Evolutionary conservation across 2,113 vertebrate species (phyloP).

Genomic region (Symphodus melops): DNA sequence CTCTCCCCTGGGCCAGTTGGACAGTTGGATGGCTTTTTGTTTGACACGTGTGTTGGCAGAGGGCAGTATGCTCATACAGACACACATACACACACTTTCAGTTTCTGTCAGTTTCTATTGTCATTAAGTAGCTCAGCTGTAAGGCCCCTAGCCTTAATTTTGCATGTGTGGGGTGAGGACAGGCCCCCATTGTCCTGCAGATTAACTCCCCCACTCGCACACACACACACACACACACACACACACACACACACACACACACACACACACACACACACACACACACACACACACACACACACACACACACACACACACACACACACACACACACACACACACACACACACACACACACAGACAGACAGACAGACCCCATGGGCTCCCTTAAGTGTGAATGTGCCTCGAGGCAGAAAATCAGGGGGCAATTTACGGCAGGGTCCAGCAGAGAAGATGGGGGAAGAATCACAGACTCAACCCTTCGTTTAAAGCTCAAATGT

Average conservation of each 20-base stretch:
- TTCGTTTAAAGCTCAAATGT: slow-evolving; percentile 42
- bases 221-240: slow-evolving; percentile 49
- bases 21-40: slow-evolving; percentile 80
- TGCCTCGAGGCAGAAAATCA: slow-evolving; percentile 83
- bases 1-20: slow-evolving; percentile 53
- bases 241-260: slow-evolving; percentile 44
- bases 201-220: slow-evolving; percentile 78
- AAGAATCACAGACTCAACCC: background rate
- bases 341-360: slow-evolving; percentile 47
- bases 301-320: slow-evolving; percentile 46
- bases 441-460: slow-evolving; percentile 61
- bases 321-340: slow-evolving; percentile 43
- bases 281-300: slow-evolving; percentile 52
- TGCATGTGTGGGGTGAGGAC: slow-evolving; percentile 51
- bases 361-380: slow-evolving; percentile 66
- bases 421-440: slow-evolving; percentile 73
- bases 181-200: slow-evolving; percentile 74
- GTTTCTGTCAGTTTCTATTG: slow-evolving; percentile 61
- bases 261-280: slow-evolving; percentile 49
- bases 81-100: slow-evolving; percentile 47
- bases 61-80: slow-evolving; percentile 47
- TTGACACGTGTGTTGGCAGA: slow-evolving; percentile 74
- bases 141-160: slow-evolving; percentile 68
- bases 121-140: slow-evolving; percentile 76
- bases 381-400: slow-evolving; percentile 80